phyloP scores from a whole-genome alignment of 2,113 vertebrate species.

The Callionymus lyra region DNA sequence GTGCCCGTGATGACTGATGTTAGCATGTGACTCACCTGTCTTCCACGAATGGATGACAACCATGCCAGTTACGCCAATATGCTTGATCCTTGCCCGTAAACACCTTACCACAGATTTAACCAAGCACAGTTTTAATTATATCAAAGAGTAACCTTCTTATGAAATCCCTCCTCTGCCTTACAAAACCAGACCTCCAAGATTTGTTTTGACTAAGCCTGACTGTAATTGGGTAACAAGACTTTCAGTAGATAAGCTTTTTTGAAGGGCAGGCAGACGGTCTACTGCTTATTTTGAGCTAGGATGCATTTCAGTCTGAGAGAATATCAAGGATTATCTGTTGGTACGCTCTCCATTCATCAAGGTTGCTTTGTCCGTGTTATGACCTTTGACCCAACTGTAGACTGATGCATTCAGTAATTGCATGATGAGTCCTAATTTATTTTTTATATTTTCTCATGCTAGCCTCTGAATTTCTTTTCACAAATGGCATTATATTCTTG shows the following conservation, averaged over 20 bases:
- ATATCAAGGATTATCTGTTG: constrained; percentile 45
- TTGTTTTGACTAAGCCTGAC: constrained; percentile 2
- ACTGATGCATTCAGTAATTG: no score
- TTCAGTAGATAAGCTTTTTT: constrained; percentile 41
- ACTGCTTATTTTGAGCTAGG: constrained; percentile 32
- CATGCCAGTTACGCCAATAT: background rate
- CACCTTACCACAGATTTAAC: constrained; percentile 11
- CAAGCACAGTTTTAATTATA: constrained; percentile 24
- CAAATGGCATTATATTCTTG: no score
- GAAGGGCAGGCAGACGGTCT: constrained; percentile 38
- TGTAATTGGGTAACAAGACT: constrained; percentile 40
- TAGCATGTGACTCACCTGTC: constrained; percentile 1
- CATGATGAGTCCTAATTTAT: no score
- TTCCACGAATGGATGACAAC: constrained; percentile 2
- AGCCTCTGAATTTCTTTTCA: no score
- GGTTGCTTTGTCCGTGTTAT: background rate
- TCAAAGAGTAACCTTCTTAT: constrained; percentile 13
- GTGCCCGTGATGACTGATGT: constrained; percentile 5
- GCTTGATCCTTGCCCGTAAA: background rate
- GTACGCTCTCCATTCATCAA: constrained; percentile 28
- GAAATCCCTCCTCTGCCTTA: constrained; percentile 13
- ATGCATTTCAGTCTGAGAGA: constrained; percentile 19
- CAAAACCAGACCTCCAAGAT: constrained; percentile 3
- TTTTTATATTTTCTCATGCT: no score
- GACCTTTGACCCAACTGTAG: background rate